These are phyloP conservation scores for Orientallactaga sibirica DNA, from an alignment of 2,797 vertebrate species.

Conservation along the genomic window DNA sequence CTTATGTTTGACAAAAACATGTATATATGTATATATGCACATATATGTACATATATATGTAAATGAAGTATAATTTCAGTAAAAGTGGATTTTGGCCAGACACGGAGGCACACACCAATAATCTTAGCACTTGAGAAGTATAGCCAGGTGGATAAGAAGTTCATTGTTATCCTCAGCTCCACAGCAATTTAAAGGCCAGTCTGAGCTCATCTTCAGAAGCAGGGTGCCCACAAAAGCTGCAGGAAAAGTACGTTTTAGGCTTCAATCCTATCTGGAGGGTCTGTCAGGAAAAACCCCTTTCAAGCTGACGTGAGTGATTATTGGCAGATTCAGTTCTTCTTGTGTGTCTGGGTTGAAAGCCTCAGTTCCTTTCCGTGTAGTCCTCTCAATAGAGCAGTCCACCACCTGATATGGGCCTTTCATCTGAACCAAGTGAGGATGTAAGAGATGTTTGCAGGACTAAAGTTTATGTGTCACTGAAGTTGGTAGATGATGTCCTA, in stretches of 20 bases:
- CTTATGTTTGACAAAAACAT: too few relatives aligned
- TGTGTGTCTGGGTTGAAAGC: background rate
- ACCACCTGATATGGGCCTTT: background rate
- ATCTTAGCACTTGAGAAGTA: too few relatives aligned
- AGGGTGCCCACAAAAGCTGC: background rate
- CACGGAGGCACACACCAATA: too few relatives aligned
- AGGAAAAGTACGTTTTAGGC: accelerated
- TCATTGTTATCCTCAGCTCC: too few relatives aligned
- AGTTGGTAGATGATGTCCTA: background rate
- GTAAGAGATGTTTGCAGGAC: background rate
- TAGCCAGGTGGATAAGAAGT: too few relatives aligned
- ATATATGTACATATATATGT: background rate
- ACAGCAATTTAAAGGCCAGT: too few relatives aligned
- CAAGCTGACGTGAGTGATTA: background rate
- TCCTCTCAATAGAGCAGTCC: background rate
- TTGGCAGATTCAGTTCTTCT: background rate
- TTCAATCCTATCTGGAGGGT: background rate
- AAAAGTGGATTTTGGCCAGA: too few relatives aligned
- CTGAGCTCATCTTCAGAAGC: too few relatives aligned
- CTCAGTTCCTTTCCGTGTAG: background rate
- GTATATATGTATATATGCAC: too few relatives aligned
- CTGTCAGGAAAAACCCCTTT: background rate
- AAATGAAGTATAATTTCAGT: too few relatives aligned
- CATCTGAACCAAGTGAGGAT: background rate
- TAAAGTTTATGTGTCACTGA: background rate